Evolutionary conservation across 2,888 invertebrate genomes (phyloP), one percentile per base, ranked within the genome.

Genomic region (Agrilus cyanescens): DNA sequence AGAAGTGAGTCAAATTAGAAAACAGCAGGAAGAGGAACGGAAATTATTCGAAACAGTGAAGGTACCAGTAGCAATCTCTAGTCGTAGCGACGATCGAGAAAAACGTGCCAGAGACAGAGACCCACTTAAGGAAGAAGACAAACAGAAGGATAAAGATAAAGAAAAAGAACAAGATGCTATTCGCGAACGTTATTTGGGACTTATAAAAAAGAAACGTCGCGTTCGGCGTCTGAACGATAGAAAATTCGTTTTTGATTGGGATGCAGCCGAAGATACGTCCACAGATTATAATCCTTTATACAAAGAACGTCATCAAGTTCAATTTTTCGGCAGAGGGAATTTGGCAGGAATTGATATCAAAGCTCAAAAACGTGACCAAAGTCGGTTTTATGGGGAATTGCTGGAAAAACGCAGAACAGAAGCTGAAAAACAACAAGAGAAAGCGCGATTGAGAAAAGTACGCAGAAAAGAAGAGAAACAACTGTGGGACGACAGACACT

Each of bases 181-280:
- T 44, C 88, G 91, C 57, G 96, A 96, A 60, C 75, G 96, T 4
- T 97, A 97, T 63, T 71, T 97, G 39, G 97, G 97, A 1, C 78
- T 93, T 36, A 73, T 90, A 0, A 96, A 95, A 62, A 93, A 94
- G 61, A 93, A 93, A 60, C 77, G 95, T 12, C 73, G 96, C 44
- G 90, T 95, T 1, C 73, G 98, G 13, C 74, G 97, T 47, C 70
- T 98, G 33, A 98, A 98, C 68, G 98, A 99, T 62, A 75, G 97
- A 12, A 99, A 99, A 69, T 99, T 99, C 72, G 97, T 99, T 0
- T 99, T 99, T 67, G 98, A 99, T 68, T 99, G 98, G 98, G 98
- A 99, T 70, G 95, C 94, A 1, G 86, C 89, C 0, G 98, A 99
- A 67, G 98, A 99, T 60, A 99, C 98, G 0, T 93, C 95, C 3